Base-by-base conservation (phyloP, 2,888 invertebrate species). In the Catocala fraxini region DNA sequence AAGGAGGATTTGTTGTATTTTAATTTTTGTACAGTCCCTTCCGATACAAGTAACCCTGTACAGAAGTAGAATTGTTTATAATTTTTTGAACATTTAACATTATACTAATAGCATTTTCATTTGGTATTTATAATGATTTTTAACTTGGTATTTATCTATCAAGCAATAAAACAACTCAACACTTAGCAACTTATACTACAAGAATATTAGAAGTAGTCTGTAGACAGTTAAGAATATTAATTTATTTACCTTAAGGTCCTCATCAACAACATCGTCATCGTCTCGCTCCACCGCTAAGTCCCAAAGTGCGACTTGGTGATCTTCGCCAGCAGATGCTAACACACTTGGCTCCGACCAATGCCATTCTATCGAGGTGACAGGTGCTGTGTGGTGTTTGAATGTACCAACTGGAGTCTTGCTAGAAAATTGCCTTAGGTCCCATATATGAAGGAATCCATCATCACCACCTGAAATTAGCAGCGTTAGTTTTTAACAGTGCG, bases 301-400 rank as follows among this genome's bases (percentile, higher is more conserved):
- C 99, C 99, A 99, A 34, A 99, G 94, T 0, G 98, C 98, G 42
- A 99, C 97, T 91, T 99, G 99, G 92, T 99, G 97, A 88, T 99
- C 99, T 63, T 97, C 97, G 0, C 99, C 99, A 2, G 96, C 97
- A 0, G 99, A 98, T 1, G 99, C 99, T 80, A 99, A 96, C 5
- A 99, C 98, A 34, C 99, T 98, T 0, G 97, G 96, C 87, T 99
- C 99, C 3, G 95, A 95, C 68, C 98, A 98, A 92, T 98, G 97
- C 99, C 99, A 99, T 89, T 99, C 98, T 5, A 99, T 97, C 0
- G 99, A 98, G 0, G 99, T 99, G 58, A 99, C 96, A 2, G 99
- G 98, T 49, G 96, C 97, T 4, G 97, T 97, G 89, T 99, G 99
- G 86, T 99, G 99, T 87, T 99, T 99, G 87, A 99, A 99, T 41